Base-by-base conservation (phyloP, 2,888 invertebrate genomes). In the Drosophila tanythrix region DNA sequence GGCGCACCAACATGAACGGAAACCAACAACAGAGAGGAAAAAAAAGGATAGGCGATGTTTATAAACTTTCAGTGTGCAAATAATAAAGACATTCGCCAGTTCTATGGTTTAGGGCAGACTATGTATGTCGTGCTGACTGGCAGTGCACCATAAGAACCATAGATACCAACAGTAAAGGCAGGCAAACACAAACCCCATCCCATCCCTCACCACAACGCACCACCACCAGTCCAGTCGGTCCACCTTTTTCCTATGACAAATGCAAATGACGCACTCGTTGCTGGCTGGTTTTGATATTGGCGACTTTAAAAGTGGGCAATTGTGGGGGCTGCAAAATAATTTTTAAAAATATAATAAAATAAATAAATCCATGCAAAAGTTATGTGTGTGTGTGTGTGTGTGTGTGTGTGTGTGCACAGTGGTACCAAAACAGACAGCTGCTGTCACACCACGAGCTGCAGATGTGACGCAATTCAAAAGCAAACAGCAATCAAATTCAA, bases 261-360 rank as follows among this genome's bases (percentile, higher is more conserved):
- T 88, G 89, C 87, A 85, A 89, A 89, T 88, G 87, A 77, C 84
- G 79, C 76, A 81, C 73, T 70, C 76, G 43, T 29, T 64, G 61
- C 53, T 68, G 70, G 61, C 66, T 70, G 70, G 61, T 69, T 70
- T 79, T 67, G 63, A 64, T 65, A 57, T 50, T 43, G 70, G 70
- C 77, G 56, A 69, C 72, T 88, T 57, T 48, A 46, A 56, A 60
- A 76, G 73, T 76, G 71, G 87, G 70, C 81, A 10, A 65, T 74
- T 70, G 27, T 57, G 48, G 18, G 18, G 50, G 35, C 35, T 53
- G 48, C 31, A 57, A 62, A 58, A 53, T 46, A 50, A 25, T 50
- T n/a, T 29, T 48, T 51, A 25, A 1, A 60, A 43, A 48, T 40
- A 61, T 62, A 50, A 46, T 43, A 29, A 69, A 43, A 64, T 50